Base-by-base conservation (phyloP, 2,888 invertebrate species). In the Chironomus riparius region DNA sequence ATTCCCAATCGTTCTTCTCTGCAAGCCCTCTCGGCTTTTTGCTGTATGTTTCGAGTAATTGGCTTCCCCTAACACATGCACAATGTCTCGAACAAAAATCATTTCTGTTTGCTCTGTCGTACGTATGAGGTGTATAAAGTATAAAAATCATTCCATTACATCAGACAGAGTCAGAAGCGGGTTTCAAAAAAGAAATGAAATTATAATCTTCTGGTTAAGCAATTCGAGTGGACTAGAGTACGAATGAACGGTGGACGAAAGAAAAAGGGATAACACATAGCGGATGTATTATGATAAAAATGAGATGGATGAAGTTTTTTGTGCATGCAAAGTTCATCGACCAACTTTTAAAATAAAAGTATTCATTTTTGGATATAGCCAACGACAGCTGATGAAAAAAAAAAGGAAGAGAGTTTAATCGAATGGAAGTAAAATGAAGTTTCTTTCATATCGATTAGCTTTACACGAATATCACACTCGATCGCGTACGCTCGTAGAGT, bases 41-140 rank as follows among this genome's bases (percentile, higher is more conserved):
- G n/a, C 56, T 15, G 15, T 56, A 56, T 56, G 15, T 65, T 13
- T 56, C 56, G 50, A 56, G 15, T 65, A 65, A 65, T 65, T 65
- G 65, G 65, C 65, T 65, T 65, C 65, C 18, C 21, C 56, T 7
- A 65, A 65, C 22, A 65, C 65, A 65, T 65, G 65, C 56, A 56
- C 56, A 56, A 18, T 56, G 56, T 56, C 15, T 56, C 18, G 56
- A 38, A 38, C 38, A 38, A 38, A 38, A 38, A 38, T 38, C 38
- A 38, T 38, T 38, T 38, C 38, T 38, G 38, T 38, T 38, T 38
- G 38, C 38, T 38, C 38, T n/a, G 38, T 38, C 38, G 38, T 10
- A 38, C 38, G 38, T 38, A 38, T 38, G 38, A 38, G 38, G 38
- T 38, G 38, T 38, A 38, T 38, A 38, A n/a, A n/a, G n/a, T 38